Percentiles rank a stretch among this genome's conserved stretches.
phyloP scores from a whole-genome alignment of 2,113 vertebrate genomes.

The Pygathrix nemaeus region DNA sequence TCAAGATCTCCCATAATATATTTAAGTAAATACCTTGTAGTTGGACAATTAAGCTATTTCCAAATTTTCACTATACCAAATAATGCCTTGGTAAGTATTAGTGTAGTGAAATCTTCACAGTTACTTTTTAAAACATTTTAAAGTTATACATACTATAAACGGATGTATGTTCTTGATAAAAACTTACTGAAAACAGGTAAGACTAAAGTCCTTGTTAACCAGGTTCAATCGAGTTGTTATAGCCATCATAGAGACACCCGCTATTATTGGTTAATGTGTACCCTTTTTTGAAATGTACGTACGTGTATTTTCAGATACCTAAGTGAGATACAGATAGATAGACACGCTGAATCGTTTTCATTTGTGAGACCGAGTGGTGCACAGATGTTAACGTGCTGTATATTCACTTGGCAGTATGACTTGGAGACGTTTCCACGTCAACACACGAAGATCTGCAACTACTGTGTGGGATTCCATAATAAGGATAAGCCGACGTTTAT shows the following conservation, averaged over 20 bases:
- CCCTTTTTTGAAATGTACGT: neutral
- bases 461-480: no score
- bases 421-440: neutral
- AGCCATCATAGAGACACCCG: neutral
- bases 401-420: neutral
- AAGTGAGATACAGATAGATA: neutral
- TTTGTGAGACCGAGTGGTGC: neutral
- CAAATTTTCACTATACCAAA: neutral
- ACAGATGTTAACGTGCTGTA: neutral
- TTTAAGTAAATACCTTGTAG: neutral
- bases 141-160: neutral
- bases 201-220: neutral
- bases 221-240: neutral
- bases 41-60: constrained; percentile 4
- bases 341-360: neutral
- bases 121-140: neutral
- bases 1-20: neutral
- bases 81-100: neutral
- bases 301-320: neutral
- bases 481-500: neutral
- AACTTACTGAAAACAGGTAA: neutral
- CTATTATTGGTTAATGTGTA: neutral
- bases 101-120: neutral
- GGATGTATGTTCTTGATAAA: neutral
- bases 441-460: neutral